These are phyloP conservation scores for Pollimyrus isidori DNA, from an alignment of 2,113 vertebrate genomes.

Conservation along the genomic window DNA sequence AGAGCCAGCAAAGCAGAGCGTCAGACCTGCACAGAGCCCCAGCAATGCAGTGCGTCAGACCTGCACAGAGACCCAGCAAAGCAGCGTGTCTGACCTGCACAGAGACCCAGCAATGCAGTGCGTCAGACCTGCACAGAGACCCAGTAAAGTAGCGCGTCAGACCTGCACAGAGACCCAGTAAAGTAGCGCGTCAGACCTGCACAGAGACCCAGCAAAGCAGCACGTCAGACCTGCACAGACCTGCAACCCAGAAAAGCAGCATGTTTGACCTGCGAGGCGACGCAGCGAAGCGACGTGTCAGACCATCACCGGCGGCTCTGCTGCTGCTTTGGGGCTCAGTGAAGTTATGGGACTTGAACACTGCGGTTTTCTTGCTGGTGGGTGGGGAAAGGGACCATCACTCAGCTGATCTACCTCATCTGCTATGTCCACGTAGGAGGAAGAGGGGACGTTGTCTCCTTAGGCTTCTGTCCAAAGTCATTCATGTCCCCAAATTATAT, in stretches of 20 bases:
- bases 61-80: not conserved
- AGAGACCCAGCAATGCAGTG: not conserved
- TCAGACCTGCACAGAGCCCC: not conserved
- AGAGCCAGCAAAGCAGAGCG: not conserved
- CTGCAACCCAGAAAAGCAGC: not conserved
- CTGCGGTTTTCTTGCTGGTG: not conserved
- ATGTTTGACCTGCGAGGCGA: not conserved
- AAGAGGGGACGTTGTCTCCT: not conserved
- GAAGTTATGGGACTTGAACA: not conserved
- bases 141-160: not conserved
- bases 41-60: not conserved
- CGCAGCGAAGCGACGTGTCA: not conserved
- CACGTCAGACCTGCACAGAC: not conserved
- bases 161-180: not conserved
- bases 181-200: too few relatives aligned
- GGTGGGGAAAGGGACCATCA: not conserved
- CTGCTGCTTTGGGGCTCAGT: not conserved
- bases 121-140: not conserved
- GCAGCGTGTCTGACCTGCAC: not conserved
- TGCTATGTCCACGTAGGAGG: not conserved
- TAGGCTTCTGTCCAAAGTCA: not conserved
- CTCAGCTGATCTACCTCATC: not conserved
- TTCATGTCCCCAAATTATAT: conserved; percentile 53
- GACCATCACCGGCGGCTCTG: not conserved
- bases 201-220: too few relatives aligned